A percentile compares a stretch with the other conserved stretches of the same genome.
Evolutionary conservation across 2,113 vertebrate species (phyloP).

Genomic region (Poeciliopsis prolifica): DNA sequence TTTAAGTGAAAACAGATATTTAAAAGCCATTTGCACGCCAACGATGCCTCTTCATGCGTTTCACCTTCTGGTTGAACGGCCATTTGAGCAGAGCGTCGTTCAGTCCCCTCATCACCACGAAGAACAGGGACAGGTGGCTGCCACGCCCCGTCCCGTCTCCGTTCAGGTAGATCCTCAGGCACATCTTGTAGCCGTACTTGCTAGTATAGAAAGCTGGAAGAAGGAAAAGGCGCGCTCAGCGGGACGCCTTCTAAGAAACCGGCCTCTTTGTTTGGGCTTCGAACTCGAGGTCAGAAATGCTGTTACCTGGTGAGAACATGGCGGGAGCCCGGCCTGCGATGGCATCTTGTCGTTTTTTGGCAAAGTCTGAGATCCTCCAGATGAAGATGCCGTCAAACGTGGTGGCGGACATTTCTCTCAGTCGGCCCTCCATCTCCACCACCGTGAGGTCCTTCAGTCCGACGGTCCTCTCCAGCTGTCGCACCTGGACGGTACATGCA

Average conservation of each 20-base stretch:
- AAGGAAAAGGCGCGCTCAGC: neutral
- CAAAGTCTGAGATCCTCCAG: conserved; percentile 95
- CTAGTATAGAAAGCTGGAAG: conserved; percentile 84
- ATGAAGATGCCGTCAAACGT: conserved; percentile 93
- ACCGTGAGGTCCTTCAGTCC: conserved; percentile 92
- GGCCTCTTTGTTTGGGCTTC: neutral
- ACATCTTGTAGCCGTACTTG: conserved; percentile 85
- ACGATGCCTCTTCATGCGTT: neutral
- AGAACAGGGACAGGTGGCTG: conserved; percentile 82
- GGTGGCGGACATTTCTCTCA: conserved; percentile 87
- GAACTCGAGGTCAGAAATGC: neutral
- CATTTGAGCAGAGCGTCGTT: conserved; percentile 80
- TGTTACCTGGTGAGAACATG: conserved; percentile 95
- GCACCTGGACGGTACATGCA: conserved; percentile 79
- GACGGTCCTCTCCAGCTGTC: conserved; percentile 92
- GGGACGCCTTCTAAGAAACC: neutral
- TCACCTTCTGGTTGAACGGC: conserved; percentile 82
- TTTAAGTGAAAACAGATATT: neutral
- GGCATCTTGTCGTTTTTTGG: conserved; percentile 93
- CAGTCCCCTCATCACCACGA: conserved; percentile 80
- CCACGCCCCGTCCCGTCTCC: conserved; percentile 83
- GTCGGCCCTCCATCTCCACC: conserved; percentile 88
- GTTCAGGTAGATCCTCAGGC: conserved; percentile 83
- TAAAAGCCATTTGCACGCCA: neutral
- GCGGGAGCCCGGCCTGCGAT: conserved; percentile 89